Conservation (phyloP, 2,797 vertebrate genomes). For the Eulemur mongoz region DNA sequence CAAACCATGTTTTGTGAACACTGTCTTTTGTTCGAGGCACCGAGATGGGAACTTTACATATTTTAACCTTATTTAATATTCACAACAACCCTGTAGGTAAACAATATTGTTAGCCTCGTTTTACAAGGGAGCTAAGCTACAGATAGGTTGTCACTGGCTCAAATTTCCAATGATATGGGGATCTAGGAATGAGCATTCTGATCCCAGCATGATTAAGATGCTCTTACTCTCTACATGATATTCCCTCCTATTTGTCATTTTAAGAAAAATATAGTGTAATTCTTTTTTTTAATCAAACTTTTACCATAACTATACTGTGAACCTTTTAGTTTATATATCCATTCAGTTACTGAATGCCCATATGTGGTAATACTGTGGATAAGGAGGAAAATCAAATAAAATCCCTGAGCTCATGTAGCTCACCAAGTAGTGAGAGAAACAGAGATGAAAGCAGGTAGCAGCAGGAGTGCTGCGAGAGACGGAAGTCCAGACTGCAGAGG, state of each 20-base stretch:
- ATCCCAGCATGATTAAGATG: background rate
- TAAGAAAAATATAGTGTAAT: background rate
- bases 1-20: background rate
- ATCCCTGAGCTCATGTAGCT: background rate
- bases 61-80: background rate
- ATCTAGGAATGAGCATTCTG: background rate
- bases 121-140: background rate
- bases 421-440: background rate
- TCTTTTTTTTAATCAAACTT: background rate
- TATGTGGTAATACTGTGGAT: background rate
- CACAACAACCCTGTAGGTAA: background rate
- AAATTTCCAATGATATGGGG: background rate
- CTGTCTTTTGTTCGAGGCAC: background rate
- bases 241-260: background rate
- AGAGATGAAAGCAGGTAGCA: background rate
- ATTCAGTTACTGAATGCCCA: background rate
- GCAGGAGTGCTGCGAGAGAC: background rate
- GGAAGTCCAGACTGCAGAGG: too few species aligned
- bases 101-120: background rate
- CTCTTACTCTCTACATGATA: background rate
- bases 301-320: background rate
- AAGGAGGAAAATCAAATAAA: background rate
- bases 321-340: background rate
- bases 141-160: background rate
- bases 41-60: background rate